These are phyloP conservation scores for Tapirus terrestris DNA, from an alignment of 2,113 vertebrate species.

Conservation along the genomic window DNA sequence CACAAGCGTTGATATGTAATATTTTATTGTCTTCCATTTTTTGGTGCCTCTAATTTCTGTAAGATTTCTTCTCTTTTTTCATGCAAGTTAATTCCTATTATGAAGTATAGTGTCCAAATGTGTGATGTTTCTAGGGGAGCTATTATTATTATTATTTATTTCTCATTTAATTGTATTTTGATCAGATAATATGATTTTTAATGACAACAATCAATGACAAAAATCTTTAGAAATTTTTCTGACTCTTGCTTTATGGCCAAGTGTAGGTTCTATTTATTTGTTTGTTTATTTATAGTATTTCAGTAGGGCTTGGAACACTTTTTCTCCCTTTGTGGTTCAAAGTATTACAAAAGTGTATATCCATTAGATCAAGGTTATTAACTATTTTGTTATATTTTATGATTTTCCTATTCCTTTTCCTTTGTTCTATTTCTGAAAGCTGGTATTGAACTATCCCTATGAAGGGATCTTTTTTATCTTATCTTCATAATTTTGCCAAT, in stretches of 20 bases:
- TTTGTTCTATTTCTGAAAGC: neutral
- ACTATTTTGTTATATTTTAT: neutral
- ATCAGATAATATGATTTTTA: neutral
- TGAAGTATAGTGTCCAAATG: neutral
- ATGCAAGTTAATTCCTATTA: neutral
- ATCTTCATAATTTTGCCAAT: neutral
- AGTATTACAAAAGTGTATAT: neutral
- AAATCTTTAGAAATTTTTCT: neutral
- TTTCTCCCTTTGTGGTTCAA: neutral
- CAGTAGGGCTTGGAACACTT: neutral
- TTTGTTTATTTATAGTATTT: neutral
- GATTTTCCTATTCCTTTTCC: neutral
- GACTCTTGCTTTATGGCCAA: neutral
- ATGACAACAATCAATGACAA: neutral
- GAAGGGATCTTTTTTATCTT: neutral
- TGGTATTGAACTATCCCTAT: neutral
- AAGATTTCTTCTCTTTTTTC: neutral
- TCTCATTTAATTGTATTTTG: neutral
- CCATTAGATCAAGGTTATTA: neutral
- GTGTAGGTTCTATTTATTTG: neutral
- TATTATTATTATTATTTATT: neutral
- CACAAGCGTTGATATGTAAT: neutral
- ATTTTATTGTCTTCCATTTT: neutral
- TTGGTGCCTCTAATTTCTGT: neutral
- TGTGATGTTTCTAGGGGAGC: neutral